Evolutionary conservation across 1,140 invertebrate species (phyloP).

Genomic region (Phymastichus coffea): DNA sequence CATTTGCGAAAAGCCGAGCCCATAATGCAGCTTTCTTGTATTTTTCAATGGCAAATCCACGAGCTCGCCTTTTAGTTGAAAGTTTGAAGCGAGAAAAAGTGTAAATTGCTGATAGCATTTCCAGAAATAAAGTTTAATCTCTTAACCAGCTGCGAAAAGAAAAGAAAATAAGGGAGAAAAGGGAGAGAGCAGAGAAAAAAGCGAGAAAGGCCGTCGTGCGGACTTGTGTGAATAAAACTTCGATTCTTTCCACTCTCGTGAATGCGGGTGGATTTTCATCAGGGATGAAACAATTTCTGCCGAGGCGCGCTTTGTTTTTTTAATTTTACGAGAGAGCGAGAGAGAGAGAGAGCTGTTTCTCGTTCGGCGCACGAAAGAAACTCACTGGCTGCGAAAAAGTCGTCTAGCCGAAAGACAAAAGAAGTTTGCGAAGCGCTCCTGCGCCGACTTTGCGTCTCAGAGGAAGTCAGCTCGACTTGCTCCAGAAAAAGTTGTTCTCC

Average conservation of each 20-base stretch:
- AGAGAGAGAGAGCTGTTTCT: background rate
- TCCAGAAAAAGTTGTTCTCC: slow-evolving; percentile 9
- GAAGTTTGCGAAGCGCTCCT: slow-evolving; percentile 16
- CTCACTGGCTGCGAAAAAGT: slow-evolving; percentile 1
- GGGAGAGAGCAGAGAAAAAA: background rate
- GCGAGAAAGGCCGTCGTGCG: no score
- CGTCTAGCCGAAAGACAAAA: slow-evolving; percentile 19
- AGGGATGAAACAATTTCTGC: slow-evolving; percentile 19
- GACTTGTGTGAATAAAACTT: slow-evolving; percentile 20
- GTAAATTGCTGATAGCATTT: no score
- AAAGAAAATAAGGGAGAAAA: background rate
- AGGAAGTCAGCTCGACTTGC: slow-evolving; percentile 10
- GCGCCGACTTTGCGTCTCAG: slow-evolving; percentile 6
- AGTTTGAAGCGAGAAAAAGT: no score
- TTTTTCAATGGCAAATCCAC: no score
- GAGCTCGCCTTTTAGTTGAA: no score
- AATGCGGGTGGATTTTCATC: slow-evolving; percentile 22
- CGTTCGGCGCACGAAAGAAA: slow-evolving; percentile 3
- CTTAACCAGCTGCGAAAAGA: no score
- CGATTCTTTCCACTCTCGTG: slow-evolving; percentile 16
- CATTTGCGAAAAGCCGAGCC: no score
- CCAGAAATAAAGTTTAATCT: slow-evolving; percentile 5
- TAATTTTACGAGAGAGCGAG: slow-evolving; percentile 14
- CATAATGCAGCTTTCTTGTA: background rate
- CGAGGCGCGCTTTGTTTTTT: slow-evolving; percentile 9